Percentiles rank a stretch among this genome's conserved stretches.
These are phyloP conservation scores for Speoplatyrhinus poulsoni DNA, from an alignment of 2,113 vertebrate genomes.

Conservation along the genomic window DNA sequence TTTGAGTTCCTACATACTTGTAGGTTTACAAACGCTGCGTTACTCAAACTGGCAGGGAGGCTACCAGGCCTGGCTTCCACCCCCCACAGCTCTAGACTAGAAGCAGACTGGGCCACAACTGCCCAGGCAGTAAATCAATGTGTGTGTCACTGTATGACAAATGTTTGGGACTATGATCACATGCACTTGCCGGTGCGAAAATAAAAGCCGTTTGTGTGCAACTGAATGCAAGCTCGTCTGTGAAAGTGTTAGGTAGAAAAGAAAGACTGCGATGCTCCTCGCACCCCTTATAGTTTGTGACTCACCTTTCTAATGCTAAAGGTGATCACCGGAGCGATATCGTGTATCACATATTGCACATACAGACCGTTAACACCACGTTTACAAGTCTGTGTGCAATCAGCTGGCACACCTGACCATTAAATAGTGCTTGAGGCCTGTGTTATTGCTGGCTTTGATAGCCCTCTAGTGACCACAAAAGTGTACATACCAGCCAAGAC, in stretches of 20 bases:
- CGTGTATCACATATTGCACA: conserved; percentile 26
- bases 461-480: conserved; percentile 63
- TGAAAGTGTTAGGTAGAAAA: neutral
- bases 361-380: conserved; percentile 29
- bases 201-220: neutral
- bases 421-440: conserved; percentile 16
- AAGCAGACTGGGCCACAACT: conserved; percentile 55
- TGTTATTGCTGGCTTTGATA: conserved; percentile 45
- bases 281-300: conserved; percentile 10
- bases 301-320: conserved; percentile 32
- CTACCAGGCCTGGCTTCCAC: conserved; percentile 6
- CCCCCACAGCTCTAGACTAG: conserved; percentile 40
- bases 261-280: conserved; percentile 2
- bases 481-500: conserved; percentile 46
- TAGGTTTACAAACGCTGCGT: too few species aligned
- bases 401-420: conserved; percentile 43
- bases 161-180: neutral
- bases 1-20: neutral
- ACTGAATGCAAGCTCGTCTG: too few species aligned
- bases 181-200: neutral
- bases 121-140: conserved; percentile 65
- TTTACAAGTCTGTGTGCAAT: conserved; percentile 22
- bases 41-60: neutral
- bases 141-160: neutral
- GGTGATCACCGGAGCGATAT: conserved; percentile 21